phyloP scores from a whole-genome alignment of 2,113 vertebrate genomes.

The Triplophysa tibetana region DNA sequence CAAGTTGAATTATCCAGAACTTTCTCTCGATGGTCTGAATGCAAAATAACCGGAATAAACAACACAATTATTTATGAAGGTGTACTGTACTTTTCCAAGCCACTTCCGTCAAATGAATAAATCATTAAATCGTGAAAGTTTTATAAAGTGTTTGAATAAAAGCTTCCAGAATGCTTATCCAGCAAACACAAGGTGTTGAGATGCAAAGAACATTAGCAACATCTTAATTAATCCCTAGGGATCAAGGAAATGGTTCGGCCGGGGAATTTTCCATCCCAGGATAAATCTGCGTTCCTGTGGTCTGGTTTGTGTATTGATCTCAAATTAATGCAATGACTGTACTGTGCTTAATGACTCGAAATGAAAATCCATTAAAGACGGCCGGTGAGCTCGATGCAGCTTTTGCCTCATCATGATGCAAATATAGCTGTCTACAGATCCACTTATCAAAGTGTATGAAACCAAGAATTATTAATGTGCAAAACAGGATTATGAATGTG shows the following conservation, averaged over 20 bases:
- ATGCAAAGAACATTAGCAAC: constrained; percentile 4
- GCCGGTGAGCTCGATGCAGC: background rate
- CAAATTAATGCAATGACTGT: constrained; percentile 21
- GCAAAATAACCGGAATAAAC: too few relatives aligned
- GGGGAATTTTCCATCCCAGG: background rate
- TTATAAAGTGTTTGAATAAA: background rate
- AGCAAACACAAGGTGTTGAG: constrained; percentile 18
- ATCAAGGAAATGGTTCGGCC: constrained; percentile 1
- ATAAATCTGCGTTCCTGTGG: background rate
- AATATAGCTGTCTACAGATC: background rate
- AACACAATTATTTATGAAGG: too few relatives aligned
- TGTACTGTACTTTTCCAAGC: background rate
- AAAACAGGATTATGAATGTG: background rate
- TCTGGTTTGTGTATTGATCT: constrained; percentile 16
- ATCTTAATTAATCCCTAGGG: background rate
- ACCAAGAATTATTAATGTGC: background rate
- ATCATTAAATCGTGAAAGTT: background rate
- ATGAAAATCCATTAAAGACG: constrained; percentile 6
- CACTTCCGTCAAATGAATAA: background rate
- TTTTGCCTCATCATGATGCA: background rate
- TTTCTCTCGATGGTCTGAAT: too few relatives aligned
- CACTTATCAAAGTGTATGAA: constrained; percentile 3
- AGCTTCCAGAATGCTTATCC: background rate
- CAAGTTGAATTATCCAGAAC: too few relatives aligned
- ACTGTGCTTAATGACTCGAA: constrained; percentile 27